A percentile compares a stretch with the other conserved stretches of the same genome.
Conservation (phyloP, 2,797 vertebrate genomes). For the Carduelis carduelis region DNA sequence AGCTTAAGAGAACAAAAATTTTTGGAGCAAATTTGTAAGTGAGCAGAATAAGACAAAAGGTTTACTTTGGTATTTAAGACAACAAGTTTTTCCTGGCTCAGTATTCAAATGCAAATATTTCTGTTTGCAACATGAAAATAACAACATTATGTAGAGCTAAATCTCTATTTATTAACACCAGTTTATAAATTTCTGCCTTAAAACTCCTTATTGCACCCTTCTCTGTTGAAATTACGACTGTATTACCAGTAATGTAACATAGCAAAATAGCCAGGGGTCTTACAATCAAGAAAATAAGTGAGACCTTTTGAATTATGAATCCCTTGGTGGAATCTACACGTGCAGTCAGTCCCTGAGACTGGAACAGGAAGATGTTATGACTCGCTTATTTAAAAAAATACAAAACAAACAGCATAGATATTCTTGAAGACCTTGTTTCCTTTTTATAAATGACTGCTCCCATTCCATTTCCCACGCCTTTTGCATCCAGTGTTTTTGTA, state of each 20-base stretch:
- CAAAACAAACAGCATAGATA: background rate
- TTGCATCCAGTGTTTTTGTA: background rate
- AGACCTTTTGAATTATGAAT: background rate
- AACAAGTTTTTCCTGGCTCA: background rate
- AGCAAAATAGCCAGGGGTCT: background rate
- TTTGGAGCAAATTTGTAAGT: background rate
- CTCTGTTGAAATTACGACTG: background rate
- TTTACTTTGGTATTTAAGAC: background rate
- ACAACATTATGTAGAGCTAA: background rate
- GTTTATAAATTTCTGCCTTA: background rate
- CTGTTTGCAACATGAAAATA: background rate
- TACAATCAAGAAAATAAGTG: background rate
- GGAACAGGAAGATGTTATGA: background rate
- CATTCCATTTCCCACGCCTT: background rate
- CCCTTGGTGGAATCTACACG: fast-evolving
- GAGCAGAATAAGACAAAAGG: background rate
- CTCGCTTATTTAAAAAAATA: background rate
- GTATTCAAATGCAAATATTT: background rate
- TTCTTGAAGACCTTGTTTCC: background rate
- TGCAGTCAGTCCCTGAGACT: background rate
- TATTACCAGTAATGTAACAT: background rate
- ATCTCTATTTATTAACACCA: background rate
- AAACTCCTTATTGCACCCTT: background rate
- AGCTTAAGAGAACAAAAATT: background rate
- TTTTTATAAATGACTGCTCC: background rate